phyloP scores from a whole-genome alignment of 2,113 vertebrate genomes.

The Tauraco erythrolophus region DNA sequence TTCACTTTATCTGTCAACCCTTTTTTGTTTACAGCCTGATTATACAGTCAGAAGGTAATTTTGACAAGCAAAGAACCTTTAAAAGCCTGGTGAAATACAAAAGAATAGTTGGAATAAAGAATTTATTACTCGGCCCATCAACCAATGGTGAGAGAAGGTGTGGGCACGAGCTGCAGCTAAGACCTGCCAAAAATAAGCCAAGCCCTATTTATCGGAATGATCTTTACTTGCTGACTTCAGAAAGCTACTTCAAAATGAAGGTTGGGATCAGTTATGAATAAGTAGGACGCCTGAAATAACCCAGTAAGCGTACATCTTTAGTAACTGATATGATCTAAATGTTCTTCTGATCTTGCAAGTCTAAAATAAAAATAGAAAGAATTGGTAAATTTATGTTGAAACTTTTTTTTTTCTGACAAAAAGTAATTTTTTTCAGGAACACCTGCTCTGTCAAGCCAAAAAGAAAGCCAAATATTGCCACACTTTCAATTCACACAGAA shows the following conservation, averaged over 20 bases:
- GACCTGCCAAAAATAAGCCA: constrained; percentile 52
- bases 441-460: background rate
- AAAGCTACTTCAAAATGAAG: constrained; percentile 59
- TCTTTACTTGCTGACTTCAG: constrained; percentile 44
- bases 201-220: constrained; percentile 47
- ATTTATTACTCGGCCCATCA: background rate
- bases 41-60: background rate
- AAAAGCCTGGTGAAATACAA: background rate
- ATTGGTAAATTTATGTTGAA: background rate
- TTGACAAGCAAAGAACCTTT: background rate
- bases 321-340: background rate
- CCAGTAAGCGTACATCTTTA: background rate
- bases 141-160: background rate
- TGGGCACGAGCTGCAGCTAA: background rate
- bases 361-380: constrained; percentile 9
- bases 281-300: background rate
- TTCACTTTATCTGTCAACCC: background rate
- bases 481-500: background rate
- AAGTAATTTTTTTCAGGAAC: background rate
- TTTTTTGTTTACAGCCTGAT: background rate
- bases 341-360: background rate
- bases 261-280: background rate
- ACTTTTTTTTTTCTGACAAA: background rate
- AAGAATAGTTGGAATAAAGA: background rate
- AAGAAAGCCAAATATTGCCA: background rate